Percentiles rank a stretch among this genome's conserved stretches.
Evolutionary conservation across 2,797 vertebrate species (phyloP).

Genomic region (Melanotaenia maccullochi): DNA sequence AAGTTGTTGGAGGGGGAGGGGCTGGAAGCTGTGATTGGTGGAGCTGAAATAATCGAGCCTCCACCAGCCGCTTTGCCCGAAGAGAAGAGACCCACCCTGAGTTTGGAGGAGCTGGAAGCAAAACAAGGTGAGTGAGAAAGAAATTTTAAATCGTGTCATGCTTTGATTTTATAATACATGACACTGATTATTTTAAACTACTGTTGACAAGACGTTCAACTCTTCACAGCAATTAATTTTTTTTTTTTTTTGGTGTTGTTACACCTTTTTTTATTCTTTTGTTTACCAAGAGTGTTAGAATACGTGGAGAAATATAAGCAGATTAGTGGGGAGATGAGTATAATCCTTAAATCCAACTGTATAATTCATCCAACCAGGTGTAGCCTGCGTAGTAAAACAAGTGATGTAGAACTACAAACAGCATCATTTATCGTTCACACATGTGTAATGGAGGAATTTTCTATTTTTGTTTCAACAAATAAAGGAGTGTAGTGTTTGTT

Average conservation of each 20-base stretch:
- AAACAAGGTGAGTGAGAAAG: constrained; percentile 88
- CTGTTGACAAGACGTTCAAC: constrained; percentile 28
- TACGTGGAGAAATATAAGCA: constrained; percentile 15
- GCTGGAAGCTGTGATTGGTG: constrained; percentile 63
- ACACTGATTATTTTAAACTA: not conserved
- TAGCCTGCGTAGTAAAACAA: constrained; percentile 35
- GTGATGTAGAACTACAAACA: constrained; percentile 36
- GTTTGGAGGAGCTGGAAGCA: constrained; percentile 93
- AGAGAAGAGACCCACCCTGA: constrained; percentile 91
- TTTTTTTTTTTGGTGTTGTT: constrained; percentile 18
- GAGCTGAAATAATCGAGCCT: constrained; percentile 61
- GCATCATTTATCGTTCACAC: constrained; percentile 33
- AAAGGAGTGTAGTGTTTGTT: too few species aligned
- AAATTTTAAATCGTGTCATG: not conserved
- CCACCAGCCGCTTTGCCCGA: constrained; percentile 76
- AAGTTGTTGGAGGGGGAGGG: constrained; percentile 84
- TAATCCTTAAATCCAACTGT: not conserved
- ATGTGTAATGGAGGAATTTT: constrained; percentile 13
- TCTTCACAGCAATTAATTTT: constrained; percentile 12
- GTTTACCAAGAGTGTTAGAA: constrained; percentile 1
- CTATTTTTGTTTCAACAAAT: not conserved
- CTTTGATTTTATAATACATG: not conserved
- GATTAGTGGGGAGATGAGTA: constrained; percentile 8
- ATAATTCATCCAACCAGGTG: constrained; percentile 29
- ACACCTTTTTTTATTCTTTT: not conserved